Evolutionary conservation across 2,797 vertebrate genomes (phyloP), one percentile per base, ranked within the genome.

Genomic region (Ptychadena robeensis): DNA sequence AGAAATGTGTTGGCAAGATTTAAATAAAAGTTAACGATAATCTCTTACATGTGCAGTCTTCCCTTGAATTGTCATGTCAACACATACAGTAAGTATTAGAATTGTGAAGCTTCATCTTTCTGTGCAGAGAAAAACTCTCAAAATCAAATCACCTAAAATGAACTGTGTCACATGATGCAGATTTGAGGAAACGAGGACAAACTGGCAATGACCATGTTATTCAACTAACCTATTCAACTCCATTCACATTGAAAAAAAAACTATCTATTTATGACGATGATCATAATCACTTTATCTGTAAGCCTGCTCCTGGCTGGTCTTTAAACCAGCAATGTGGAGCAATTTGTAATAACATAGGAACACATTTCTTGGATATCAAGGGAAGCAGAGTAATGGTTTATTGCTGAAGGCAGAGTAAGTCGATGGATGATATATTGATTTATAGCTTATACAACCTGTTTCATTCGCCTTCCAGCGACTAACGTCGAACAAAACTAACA

Each of bases 371-470:
- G 53, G 40, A 31, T 59, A 35, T 27, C 44, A 28, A 28, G 40
- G n/a, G 76, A 68, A 69, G 25, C 25, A 69, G 32, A 44, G 14
- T 64, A 64, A 64, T 64, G 73, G 12, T 37, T 64, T 38, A 30
- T 61, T 38, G 76, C 76, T 79, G 57, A 59, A 37, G 76, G 76
- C 44, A 35, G 44, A 35, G 65, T 57, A 38, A 84, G 71, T 53
- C 30, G 72, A 35, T 53, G 79, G 70, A 53, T 73, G 25, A 73
- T 73, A 73, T 22, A 48, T 73, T 76, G 40, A 81, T 81, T 66
- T 73, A 81, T 73, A 65, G 57, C 70, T 65, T 48, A 35, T 32
- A 65, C 57, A 48, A 53, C 37, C 40, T 34, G 18, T 73, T 66
- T 31, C 27, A 65, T 73, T 35, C 65, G 8, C 38, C 38, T 73